Evolutionary conservation across 2,797 vertebrate species (phyloP).

Genomic region (Brachyalestes nurse): DNA sequence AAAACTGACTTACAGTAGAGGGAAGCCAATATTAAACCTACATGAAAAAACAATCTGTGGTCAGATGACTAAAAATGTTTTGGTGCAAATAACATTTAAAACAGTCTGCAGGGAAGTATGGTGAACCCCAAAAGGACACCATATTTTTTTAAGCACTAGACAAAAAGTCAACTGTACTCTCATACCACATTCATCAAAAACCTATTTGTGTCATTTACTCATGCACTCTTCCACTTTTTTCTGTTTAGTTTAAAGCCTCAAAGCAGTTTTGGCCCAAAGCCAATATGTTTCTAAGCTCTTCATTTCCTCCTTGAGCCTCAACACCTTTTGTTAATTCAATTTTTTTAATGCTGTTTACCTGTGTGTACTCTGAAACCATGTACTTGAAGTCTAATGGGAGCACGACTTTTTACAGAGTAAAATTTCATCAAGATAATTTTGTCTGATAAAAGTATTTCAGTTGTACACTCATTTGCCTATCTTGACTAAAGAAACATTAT

Average conservation of each 20-base stretch:
- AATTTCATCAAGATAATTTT: background rate
- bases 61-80: too few species aligned
- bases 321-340: background rate
- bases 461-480: too few species aligned
- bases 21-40: too few species aligned
- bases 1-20: too few species aligned
- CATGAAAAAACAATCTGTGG: too few species aligned
- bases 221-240: background rate
- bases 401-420: background rate
- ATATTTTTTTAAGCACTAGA: too few species aligned
- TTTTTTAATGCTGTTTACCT: background rate
- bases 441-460: background rate
- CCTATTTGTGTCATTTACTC: background rate
- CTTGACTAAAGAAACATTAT: too few species aligned
- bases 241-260: background rate
- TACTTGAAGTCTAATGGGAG: background rate
- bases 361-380: background rate
- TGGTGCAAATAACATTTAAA: too few species aligned
- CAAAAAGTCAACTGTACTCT: background rate
- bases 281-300: background rate
- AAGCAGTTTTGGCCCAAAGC: background rate
- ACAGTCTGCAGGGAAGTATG: too few species aligned
- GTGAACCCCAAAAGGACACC: too few species aligned
- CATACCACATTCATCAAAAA: background rate
- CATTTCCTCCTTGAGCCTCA: background rate